Percentiles rank a stretch among this genome's conserved stretches.
phyloP scores from a whole-genome alignment of 2,113 vertebrate genomes.

The Dolichallabes microphthalmus region DNA sequence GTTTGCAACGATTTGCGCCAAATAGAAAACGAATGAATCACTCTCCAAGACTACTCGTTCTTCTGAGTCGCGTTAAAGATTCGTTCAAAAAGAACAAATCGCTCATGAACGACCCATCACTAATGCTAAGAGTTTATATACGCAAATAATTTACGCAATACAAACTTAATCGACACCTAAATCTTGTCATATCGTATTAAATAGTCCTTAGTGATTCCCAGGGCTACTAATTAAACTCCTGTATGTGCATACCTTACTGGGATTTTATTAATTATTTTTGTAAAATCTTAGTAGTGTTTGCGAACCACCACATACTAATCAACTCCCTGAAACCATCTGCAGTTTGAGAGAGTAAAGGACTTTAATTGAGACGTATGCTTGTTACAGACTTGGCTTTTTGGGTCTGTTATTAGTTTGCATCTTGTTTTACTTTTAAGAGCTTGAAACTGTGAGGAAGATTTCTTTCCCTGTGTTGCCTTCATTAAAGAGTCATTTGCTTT shows the following conservation, averaged over 20 bases:
- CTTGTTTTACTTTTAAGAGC: background rate
- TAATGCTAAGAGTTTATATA: too few species aligned
- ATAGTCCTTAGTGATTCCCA: too few species aligned
- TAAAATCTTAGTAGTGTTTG: background rate
- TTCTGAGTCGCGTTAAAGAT: too few species aligned
- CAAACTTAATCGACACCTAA: too few species aligned
- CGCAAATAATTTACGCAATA: too few species aligned
- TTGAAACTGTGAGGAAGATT: background rate
- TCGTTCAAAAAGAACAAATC: too few species aligned
- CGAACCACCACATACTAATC: background rate
- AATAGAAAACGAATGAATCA: too few species aligned
- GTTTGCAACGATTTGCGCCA: too few species aligned
- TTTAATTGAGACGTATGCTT: background rate
- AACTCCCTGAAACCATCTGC: background rate
- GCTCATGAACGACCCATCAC: too few species aligned
- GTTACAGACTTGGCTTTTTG: background rate
- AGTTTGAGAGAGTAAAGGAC: background rate
- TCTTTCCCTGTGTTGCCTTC: background rate
- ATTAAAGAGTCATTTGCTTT: constrained; percentile 14
- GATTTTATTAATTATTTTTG: background rate
- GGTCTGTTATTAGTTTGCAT: background rate
- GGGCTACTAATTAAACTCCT: background rate
- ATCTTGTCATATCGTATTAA: too few species aligned
- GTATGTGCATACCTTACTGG: background rate
- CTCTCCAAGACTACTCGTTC: too few species aligned